Base-by-base conservation (phyloP, 2,888 invertebrate species). In the Acleris cristana region DNA sequence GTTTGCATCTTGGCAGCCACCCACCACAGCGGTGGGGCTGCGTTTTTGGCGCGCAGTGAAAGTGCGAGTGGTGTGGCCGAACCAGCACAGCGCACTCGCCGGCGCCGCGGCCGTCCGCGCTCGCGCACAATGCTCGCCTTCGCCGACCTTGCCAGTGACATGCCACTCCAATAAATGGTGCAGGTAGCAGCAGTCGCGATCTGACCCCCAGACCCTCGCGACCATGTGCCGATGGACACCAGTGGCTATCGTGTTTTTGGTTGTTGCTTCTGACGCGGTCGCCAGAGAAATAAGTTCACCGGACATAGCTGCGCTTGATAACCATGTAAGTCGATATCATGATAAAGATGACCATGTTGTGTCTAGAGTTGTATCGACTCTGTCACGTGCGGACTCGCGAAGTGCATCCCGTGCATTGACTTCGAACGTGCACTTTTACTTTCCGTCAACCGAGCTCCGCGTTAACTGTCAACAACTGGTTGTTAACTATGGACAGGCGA, bases 201-300 rank as follows among this genome's bases (percentile, higher is more conserved):
- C 77, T 77, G 75, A 65, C 70, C 65, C 69, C 55, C 77, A 73
- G 75, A 78, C 73, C 79, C 77, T 80, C 80, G 78, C 87, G 85
- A 90, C 86, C 83, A 92, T 92, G 92, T 90, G 89, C 89, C 82
- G 81, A 89, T 92, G 92, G 90, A 89, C 84, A 84, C 79, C 86
- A 78, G 89, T 91, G 88, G 84, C 81, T 80, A 79, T 85, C 76
- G 81, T 86, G 77, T 80, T 82, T 85, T 89, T 92, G 87, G 75
- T 87, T 75, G 81, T 90, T 77, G 77, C 82, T 73, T 74, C 84
- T 69, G 75, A 72, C 70, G 73, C 79, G 68, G 72, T 72, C 67
- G 83, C 87, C 73, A 87, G 86, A 82, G 82, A 89, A 74, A 80
- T 90, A 70, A 80, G 76, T 69, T 78, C 82, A 60, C 78, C 81